Percentiles rank a stretch among this genome's conserved stretches.
These are phyloP conservation scores for Oreotrochilus melanogaster DNA, from an alignment of 2,113 vertebrate genomes.

Conservation along the genomic window DNA sequence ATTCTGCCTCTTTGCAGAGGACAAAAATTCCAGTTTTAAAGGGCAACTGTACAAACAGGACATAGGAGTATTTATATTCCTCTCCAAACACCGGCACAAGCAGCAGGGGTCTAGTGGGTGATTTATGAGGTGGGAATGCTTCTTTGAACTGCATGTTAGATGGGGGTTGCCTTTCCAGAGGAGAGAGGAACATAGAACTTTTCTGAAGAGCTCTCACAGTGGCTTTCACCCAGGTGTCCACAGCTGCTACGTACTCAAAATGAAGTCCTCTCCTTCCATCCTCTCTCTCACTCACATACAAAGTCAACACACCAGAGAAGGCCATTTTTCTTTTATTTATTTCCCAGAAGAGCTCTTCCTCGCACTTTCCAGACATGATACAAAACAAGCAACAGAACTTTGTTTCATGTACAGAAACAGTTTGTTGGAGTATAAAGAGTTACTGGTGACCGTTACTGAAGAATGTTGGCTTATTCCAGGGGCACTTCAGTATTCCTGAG, in stretches of 20 bases:
- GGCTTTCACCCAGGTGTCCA: conserved; percentile 22
- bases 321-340: conserved; percentile 76
- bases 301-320: conserved; percentile 37
- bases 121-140: conserved; percentile 35
- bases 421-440: conserved; percentile 73
- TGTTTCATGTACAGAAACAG: conserved; percentile 72
- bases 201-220: neutral
- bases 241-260: conserved; percentile 39
- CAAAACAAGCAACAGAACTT: conserved; percentile 79
- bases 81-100: conserved; percentile 30
- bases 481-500: conserved; percentile 77
- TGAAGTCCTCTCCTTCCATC: neutral
- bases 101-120: conserved; percentile 8
- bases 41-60: conserved; percentile 21
- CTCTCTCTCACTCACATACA: conserved; percentile 11
- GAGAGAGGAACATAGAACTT: neutral
- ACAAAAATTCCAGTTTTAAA: neutral
- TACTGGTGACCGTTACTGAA: conserved; percentile 61
- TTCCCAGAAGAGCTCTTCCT: conserved; percentile 76
- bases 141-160: neutral
- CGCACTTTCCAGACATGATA: conserved; percentile 76
- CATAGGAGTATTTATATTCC: conserved; percentile 41
- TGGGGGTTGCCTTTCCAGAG: neutral
- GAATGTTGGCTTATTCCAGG: conserved; percentile 69
- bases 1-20: neutral